Base-by-base conservation (phyloP, 2,113 vertebrate species). In the Callionymus lyra region DNA sequence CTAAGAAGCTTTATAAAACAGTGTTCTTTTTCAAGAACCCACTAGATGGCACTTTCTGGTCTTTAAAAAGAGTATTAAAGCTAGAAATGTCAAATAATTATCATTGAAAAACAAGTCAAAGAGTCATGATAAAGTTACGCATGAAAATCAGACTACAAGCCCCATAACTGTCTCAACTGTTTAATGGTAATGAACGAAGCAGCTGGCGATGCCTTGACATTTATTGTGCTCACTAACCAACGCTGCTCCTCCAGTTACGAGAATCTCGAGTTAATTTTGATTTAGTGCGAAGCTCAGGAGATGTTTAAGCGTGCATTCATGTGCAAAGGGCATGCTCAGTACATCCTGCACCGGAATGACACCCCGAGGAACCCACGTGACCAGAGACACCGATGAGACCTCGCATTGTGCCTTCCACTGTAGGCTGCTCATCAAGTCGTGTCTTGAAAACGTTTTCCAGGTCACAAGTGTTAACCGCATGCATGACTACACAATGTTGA, bases 301-400 rank as follows among this genome's bases (percentile, higher is more conserved):
- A n/a, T 55, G 16, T 53, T 41, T 4, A 42, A 33, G 37, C 31
- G 33, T 37, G 33, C n/a, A 44, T 14, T 59, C 42, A 62, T 45
- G 41, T 59, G 53, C 38, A 59, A 61, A 53, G 41, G 53, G 21
- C 50, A 47, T 14, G 41, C 9, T 42, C 32, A 37, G 44, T 17
- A 2, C 38, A 46, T 38, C 10, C 13, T 27, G 14, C 42, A 42
- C 18, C 38, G 52, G 32, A 54, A 43, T 44, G 12, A 34, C 45
- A 50, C 48, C 55, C 38, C 6, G 17, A 60, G 41, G 47, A 53
- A 34, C 17, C 16, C 33, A 27, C 12, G 44, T 50, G 41, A 47
- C 43, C 50, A 47, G 18, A 46, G 16, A 10, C 16, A 15, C 34
- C 33, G 50, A 34, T 17, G 34, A 16, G 40, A 44, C 38, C 36